A percentile compares a stretch with the other conserved stretches of the same genome.
phyloP scores from a whole-genome alignment of 53 echinoderm and acorn worm genomes.

The Hippasteria phrygiana region DNA sequence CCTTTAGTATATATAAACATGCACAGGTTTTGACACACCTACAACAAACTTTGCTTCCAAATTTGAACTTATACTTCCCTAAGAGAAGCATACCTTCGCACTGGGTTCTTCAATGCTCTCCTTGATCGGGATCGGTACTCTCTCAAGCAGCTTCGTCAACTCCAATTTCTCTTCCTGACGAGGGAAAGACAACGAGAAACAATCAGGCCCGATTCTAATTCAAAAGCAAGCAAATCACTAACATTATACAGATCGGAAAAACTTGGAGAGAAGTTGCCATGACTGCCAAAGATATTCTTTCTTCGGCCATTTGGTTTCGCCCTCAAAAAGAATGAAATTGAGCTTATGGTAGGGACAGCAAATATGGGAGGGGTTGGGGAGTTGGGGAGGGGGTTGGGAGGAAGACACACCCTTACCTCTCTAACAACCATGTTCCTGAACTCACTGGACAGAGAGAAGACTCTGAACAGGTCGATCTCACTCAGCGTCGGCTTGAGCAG shows the following conservation, averaged over 20 bases:
- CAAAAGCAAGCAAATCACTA: no score
- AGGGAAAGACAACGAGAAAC: no score
- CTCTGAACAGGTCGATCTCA: slow-evolving; percentile 96
- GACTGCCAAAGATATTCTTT: no score
- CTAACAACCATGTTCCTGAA: slow-evolving; percentile 98
- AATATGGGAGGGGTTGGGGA: no score
- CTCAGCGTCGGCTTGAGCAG: slow-evolving; percentile 95
- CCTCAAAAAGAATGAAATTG: no score
- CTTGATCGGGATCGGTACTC: slow-evolving; percentile 98
- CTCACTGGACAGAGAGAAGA: slow-evolving; percentile 92
- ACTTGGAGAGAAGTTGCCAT: no score
- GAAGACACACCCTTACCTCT: slow-evolving; percentile 70
- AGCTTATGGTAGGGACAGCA: no score
- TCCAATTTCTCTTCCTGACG: slow-evolving; percentile 95
- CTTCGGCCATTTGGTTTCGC: no score
- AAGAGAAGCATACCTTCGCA: slow-evolving; percentile 82
- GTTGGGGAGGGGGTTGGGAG: not conserved
- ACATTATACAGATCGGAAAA: no score
- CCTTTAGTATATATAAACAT: no score
- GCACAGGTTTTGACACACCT: not conserved
- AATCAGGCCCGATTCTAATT: no score
- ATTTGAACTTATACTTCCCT: not conserved
- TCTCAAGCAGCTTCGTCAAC: slow-evolving; percentile 90
- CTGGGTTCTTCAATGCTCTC: slow-evolving; percentile 99
- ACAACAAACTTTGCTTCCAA: no score